Base-by-base conservation (phyloP, 2,888 invertebrate genomes). In the Drosophila macrospina region DNA sequence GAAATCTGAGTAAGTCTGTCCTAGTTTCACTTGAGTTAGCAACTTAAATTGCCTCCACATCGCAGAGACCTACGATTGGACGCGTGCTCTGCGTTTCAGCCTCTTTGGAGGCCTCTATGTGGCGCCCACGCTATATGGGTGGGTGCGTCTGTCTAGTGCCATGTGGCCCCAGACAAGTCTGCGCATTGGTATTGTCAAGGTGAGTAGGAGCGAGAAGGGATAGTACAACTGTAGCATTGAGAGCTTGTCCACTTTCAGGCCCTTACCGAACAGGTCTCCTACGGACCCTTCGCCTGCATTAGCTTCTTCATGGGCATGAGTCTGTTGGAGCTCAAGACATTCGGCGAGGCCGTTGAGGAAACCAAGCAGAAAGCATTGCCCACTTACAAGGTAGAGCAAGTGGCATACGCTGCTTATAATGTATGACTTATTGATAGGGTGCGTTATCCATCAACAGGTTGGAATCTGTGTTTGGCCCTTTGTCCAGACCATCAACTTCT, bases 271-370 rank as follows among this genome's bases (percentile, higher is more conserved):
- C 96, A 96, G 91, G 90, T 96, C 8, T 94, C 95, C 0, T 96
- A 96, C 87, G 95, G 95, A 37, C 96, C 96, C 61, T 93, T 95
- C 80, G 95, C 96, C 39, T 95, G 95, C 93, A 93, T 94, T 75
- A 95, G 95, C 79, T 96, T 96, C 90, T 96, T 95, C 89, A 94
- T 95, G 91, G 94, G 95, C 42, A 96, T 96, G 94, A 95, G 94
- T 89, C 87, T 96, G 47, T 90, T 96, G 69, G 96, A 96, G 92
- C 93, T 94, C 61, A 95, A 95, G 87, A 93, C 94, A 28, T 86
- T 95, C 16, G 86, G 94, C 54, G 94, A 95, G 85, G 95, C 95
- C 52, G 80, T 94, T 30, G 93, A 94, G 42, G 96, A 96, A 93
- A 94, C 95, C 1, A 93, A 93, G 87, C 93, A 93, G 15, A 96